Evolutionary conservation across 2,797 vertebrate species (phyloP).

Genomic region (Ceyx erithaca): DNA sequence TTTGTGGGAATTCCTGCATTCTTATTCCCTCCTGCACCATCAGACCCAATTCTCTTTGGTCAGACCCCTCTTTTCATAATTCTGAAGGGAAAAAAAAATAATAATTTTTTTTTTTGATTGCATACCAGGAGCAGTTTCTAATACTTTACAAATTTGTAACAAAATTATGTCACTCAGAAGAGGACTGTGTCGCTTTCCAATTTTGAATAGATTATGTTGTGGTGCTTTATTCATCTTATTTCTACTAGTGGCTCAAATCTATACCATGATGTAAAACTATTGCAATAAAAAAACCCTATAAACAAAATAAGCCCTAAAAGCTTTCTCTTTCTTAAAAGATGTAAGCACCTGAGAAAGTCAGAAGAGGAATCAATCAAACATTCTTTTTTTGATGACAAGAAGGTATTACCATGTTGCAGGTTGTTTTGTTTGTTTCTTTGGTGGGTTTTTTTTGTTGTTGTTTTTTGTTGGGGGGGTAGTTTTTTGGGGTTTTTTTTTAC

Average conservation of each 20-base stretch:
- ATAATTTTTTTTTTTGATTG: not conserved
- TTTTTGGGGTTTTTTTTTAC: not conserved
- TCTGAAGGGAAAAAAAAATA: not conserved
- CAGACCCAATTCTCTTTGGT: not conserved
- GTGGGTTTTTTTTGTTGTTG: not conserved
- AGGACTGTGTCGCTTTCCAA: not conserved
- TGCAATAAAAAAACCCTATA: not conserved
- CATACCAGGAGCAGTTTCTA: not conserved
- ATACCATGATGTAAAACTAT: not conserved
- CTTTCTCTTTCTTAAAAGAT: not conserved
- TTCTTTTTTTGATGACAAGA: not conserved
- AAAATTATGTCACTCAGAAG: not conserved
- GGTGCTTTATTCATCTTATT: not conserved
- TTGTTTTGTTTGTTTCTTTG: not conserved
- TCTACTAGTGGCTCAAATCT: not conserved
- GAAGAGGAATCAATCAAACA: not conserved
- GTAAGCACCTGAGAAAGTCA: not conserved
- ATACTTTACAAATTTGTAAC: not conserved
- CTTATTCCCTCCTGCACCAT: not conserved
- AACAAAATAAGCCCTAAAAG: not conserved
- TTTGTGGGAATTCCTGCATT: not conserved
- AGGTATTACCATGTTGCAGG: not conserved
- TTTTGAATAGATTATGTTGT: not conserved
- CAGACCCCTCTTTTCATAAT: not conserved
- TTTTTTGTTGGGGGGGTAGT: no score